Percentiles rank a stretch among this genome's conserved stretches.
Conservation (phyloP, 2,888 invertebrate genomes). For the Euplexia lucipara region DNA sequence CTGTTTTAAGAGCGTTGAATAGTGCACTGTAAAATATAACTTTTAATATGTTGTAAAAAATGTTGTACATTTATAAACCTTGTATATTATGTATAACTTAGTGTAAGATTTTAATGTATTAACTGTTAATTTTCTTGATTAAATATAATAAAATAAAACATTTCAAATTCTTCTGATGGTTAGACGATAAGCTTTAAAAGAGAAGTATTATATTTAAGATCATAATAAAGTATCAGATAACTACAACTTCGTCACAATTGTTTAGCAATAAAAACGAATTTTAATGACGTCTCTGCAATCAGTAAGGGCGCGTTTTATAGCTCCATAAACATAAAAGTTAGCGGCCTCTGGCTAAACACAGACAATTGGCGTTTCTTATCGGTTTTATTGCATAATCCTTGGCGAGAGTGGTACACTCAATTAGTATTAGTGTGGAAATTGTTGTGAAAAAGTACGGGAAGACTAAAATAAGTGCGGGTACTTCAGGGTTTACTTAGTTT, state of each 20-base stretch:
- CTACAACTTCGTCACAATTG: conserved; percentile 45
- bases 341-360: conserved; percentile 57
- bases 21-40: no score
- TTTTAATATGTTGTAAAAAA: no score
- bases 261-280: conserved; percentile 52
- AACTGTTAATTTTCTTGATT: no score
- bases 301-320: conserved; percentile 53
- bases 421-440: conserved; percentile 57
- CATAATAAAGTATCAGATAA: conserved; percentile 9
- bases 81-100: no score
- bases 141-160: no score
- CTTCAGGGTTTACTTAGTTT: neutral
- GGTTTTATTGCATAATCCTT: conserved; percentile 69
- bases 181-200: neutral
- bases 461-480: neutral
- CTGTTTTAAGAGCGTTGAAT: no score
- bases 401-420: conserved; percentile 60
- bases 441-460: conserved; percentile 27
- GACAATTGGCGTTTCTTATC: conserved; percentile 71
- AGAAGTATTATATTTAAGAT: conserved; percentile 15
- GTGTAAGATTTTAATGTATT: no score
- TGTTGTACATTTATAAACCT: no score
- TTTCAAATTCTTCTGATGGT: no score
- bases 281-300: conserved; percentile 57
- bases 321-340: conserved; percentile 61